Base-by-base conservation (phyloP, 2,888 invertebrate species). In the Cantharis lateralis region DNA sequence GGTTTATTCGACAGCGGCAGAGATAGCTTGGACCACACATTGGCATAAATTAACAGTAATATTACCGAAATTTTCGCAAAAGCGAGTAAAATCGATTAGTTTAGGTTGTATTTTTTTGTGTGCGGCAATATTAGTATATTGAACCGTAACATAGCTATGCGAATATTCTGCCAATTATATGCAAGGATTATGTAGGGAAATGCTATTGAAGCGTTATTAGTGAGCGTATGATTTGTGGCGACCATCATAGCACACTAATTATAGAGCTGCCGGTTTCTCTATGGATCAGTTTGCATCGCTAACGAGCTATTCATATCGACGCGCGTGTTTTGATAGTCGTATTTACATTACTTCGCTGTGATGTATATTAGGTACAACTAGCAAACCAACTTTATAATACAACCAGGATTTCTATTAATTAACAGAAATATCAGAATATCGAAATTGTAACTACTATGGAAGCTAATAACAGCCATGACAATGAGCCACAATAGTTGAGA, bases 261-360 rank as follows among this genome's bases (percentile, higher is more conserved):
- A 78, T 75, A 72, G 68, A 75, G 75, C 78, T 75, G 75, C 72
- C 71, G 75, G 75, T 78, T 69, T 77, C 77, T 75, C 72, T 75
- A 78, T 78, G 78, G 78, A 78, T 78, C 78, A 78, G 78, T 78
- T 78, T 78, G 78, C 78, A 72, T 16, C 80, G 70, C 81, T 81
- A 82, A 82, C 81, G 82, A 82, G 82, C 81, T 82, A 82, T 82
- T 81, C 82, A 82, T 80, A 78, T 76, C 76, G 71, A 71, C 71
- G 81, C 81, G 81, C 82, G 80, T 81, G 82, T 78, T 79, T 75
- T 28, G 75, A 72, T 68, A 70, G 32, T 74, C 32, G 70, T 75
- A 69, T 78, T 78, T 78, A 75, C 75, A 78, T 79, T 76, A 78
- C 76, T 73, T 64, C 69, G 69, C 71, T 71, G 28, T 28, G 66